phyloP scores from a whole-genome alignment of 2,888 invertebrate genomes.

The Pseudococcus viburni region DNA sequence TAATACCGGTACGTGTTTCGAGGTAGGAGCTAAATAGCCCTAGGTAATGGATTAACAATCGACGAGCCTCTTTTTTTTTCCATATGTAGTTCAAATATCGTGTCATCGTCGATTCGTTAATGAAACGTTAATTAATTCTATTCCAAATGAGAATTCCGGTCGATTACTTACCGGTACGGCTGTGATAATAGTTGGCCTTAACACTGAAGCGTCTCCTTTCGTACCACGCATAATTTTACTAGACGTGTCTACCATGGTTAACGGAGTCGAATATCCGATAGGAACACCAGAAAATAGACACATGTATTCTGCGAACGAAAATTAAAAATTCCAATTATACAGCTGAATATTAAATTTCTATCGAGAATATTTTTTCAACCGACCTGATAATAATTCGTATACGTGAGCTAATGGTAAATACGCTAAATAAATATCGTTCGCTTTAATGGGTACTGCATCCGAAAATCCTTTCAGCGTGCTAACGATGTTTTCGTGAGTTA shows the following conservation, averaged over 20 bases:
- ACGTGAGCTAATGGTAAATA: constrained; percentile 98
- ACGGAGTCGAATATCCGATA: constrained; percentile 96
- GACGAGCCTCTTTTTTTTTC: constrained; percentile 28
- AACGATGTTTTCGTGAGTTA: constrained; percentile 87
- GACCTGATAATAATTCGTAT: constrained; percentile 90
- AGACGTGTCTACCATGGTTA: constrained; percentile 92
- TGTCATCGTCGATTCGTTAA: neutral
- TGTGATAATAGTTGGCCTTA: constrained; percentile 94
- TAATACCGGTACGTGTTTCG: neutral
- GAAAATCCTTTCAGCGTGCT: constrained; percentile 86
- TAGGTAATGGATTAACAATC: constrained; percentile 20
- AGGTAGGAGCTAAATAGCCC: neutral
- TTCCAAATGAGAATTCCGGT: neutral
- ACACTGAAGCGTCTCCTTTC: constrained; percentile 91
- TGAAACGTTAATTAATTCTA: constrained; percentile 20
- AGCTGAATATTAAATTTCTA: neutral
- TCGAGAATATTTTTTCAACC: neutral
- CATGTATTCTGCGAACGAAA: constrained; percentile 69
- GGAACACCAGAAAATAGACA: constrained; percentile 80
- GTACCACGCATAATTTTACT: constrained; percentile 97
- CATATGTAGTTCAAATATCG: neutral
- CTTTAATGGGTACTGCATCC: constrained; percentile 77
- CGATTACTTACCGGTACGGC: constrained; percentile 87
- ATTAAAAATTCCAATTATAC: neutral
- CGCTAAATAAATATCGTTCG: constrained; percentile 89